A percentile compares a stretch with the other conserved stretches of the same genome.
These are phyloP conservation scores for Microtus montanus DNA, from an alignment of 2,113 vertebrate species.

Conservation along the genomic window DNA sequence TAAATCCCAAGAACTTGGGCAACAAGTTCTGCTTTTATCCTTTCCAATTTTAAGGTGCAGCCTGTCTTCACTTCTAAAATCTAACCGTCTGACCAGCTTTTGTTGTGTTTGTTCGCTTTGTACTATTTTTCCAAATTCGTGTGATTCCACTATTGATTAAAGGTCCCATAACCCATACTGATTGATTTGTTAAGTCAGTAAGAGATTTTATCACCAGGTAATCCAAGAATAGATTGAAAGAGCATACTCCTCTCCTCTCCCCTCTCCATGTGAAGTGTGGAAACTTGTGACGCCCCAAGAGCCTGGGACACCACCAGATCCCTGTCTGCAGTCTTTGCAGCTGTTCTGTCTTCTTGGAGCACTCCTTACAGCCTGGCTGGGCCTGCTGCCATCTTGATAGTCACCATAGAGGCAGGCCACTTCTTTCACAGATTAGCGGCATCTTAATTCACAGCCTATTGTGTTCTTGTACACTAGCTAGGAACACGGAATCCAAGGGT, in stretches of 20 bases:
- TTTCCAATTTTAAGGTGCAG: not conserved
- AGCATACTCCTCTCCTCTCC: not conserved
- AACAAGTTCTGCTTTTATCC: slow-evolving; percentile 18
- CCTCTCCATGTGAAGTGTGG: not conserved
- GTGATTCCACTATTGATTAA: not conserved
- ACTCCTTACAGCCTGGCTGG: not conserved
- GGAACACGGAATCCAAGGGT: not conserved
- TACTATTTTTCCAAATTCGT: slow-evolving; percentile 19
- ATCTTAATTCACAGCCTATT: not conserved
- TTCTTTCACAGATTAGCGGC: not conserved
- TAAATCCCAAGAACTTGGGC: slow-evolving; percentile 23
- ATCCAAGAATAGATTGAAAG: not conserved
- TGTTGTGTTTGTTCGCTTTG: slow-evolving; percentile 20
- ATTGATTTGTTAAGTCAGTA: not conserved
- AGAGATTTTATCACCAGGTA: too few species aligned
- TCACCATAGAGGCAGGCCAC: not conserved
- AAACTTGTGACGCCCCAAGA: not conserved
- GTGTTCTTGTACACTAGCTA: not conserved
- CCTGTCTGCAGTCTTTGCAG: not conserved
- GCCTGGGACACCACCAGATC: not conserved
- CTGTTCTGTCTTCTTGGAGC: not conserved
- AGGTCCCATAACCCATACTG: not conserved
- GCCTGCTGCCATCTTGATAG: not conserved
- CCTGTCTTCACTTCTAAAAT: not conserved
- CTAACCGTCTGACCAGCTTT: slow-evolving; percentile 9